Base-by-base conservation (phyloP, 2,113 vertebrate genomes). In the Tragelaphus buxtoni region DNA sequence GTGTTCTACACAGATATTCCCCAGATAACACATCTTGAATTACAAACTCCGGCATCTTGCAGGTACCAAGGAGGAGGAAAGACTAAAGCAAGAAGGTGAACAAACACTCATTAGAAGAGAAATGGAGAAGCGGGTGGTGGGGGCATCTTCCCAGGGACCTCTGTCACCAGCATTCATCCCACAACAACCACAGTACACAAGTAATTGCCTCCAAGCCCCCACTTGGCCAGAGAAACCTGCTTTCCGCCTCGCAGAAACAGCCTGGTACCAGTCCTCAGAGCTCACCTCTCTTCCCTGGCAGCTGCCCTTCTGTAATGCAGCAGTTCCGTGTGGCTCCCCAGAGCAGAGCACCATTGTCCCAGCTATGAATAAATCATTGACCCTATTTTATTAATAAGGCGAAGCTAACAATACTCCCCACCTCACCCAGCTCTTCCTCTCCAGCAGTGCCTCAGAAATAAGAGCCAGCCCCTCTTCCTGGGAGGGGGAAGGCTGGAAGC, bases 301-400 rank as follows among this genome's bases (percentile, higher is more conserved):
- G 97, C 98, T 97, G 94, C 96, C 98, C 98, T 90, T 97, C 97
- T 98, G 97, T 98, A 98, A 97, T 97, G 93, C 95, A 98, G 96
- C 96, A 96, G 95, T 74, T 97, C 98, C 92, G 55, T 84, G 97
- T 97, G 98, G 98, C 98, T 98, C 97, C 98, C 97, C 72, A 8
- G 97, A 97, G 96, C 81, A 8, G 4, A 96, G 96, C 32, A 0
- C 56, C 97, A 98, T 98, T 99, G 98, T 99, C 98, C 98, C 97
- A 95, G 97, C 96, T 97, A 99, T 99, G 98, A 99, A 98, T 98
- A 98, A 99, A 99, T 98, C 98, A 99, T 99, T 97, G 96, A 96
- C 63, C 97, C 97, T 99, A 98, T 98, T 99, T 99, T 98, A 99
- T 98, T 98, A 98, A 99, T 99, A 98, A 99, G 96, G 88, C 76